Percentiles rank a stretch among this genome's conserved stretches.
Conservation (phyloP, 2,797 vertebrate genomes). For the Cossypha heuglini region DNA sequence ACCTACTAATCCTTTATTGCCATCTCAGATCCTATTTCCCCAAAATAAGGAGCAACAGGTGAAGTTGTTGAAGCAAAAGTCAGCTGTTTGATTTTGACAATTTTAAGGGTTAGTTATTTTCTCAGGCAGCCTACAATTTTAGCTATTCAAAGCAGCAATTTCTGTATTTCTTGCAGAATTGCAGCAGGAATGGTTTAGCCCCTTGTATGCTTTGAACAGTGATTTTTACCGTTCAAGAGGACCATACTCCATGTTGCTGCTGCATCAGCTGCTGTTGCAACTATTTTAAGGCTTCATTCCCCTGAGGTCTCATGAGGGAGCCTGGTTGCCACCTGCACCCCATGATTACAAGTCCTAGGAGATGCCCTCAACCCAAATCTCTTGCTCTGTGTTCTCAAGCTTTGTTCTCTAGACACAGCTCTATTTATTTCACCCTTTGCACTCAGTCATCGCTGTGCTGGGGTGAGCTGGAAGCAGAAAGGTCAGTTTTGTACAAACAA, state of each 20-base stretch:
- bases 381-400: background rate
- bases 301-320: background rate
- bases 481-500: background rate
- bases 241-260: fast-evolving
- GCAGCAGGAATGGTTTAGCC: background rate
- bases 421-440: background rate
- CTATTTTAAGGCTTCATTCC: background rate
- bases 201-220: background rate
- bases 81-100: fast-evolving
- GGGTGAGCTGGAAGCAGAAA: background rate
- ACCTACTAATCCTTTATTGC: background rate
- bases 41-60: background rate
- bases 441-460: background rate
- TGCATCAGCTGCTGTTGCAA: background rate
- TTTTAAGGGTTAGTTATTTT: background rate
- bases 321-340: background rate
- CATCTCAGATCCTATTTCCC: background rate
- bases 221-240: fast-evolving
- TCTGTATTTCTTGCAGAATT: background rate
- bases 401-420: background rate
- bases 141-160: background rate
- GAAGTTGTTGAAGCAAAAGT: background rate
- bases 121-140: background rate
- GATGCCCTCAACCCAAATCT: background rate
- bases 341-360: background rate